Conservation (phyloP, 1,140 invertebrate genomes). For the Lepidurus apus region DNA sequence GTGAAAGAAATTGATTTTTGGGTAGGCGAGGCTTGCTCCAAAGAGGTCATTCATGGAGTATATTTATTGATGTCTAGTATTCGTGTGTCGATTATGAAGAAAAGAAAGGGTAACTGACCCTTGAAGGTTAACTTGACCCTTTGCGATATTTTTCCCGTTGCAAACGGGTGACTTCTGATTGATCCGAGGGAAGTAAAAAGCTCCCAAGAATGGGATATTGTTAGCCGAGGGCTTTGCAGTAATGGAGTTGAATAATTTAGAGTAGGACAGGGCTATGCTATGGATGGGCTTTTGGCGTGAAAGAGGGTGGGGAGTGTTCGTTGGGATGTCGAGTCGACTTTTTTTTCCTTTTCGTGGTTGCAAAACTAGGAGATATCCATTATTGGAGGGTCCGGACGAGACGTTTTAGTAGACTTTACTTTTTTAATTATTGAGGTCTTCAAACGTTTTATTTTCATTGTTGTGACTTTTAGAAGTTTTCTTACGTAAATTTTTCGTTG, state of each 20-base stretch:
- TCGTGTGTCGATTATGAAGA: background rate
- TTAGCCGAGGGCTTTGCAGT: background rate
- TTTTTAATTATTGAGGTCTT: too few species aligned
- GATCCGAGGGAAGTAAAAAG: background rate
- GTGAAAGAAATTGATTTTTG: background rate
- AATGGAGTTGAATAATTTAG: background rate
- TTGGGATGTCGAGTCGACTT: too few species aligned
- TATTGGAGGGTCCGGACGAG: too few species aligned
- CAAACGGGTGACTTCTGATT: background rate
- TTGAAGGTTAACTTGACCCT: conserved; percentile 3
- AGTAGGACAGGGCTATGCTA: background rate
- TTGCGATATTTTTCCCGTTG: background rate
- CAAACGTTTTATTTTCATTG: too few species aligned
- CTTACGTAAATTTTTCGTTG: too few species aligned
- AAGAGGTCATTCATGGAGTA: conserved; percentile 1
- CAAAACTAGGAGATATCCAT: too few species aligned
- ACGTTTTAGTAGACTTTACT: too few species aligned
- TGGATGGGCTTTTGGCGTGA: too few species aligned
- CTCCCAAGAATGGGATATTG: background rate
- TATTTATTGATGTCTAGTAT: conserved; percentile 1
- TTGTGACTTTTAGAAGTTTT: too few species aligned
- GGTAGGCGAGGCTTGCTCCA: background rate
- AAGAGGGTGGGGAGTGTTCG: too few species aligned
- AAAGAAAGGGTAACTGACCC: background rate
- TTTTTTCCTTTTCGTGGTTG: too few species aligned